Percentiles rank a stretch among this genome's conserved stretches.
phyloP scores from a whole-genome alignment of 2,888 invertebrate species.

The Aphodius sticticus region DNA sequence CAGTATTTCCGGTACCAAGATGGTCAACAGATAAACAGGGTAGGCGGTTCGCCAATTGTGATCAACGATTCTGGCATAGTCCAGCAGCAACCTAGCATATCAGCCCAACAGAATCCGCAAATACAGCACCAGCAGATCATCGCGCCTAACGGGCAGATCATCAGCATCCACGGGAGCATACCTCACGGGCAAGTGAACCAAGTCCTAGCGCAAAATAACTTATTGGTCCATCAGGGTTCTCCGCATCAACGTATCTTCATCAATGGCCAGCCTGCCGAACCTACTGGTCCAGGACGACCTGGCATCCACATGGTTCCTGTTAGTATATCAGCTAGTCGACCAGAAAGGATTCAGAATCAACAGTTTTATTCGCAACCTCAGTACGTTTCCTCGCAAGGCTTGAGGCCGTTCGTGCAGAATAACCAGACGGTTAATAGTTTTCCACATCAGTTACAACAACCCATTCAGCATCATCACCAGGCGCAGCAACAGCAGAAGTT shows the following conservation, averaged over 20 bases:
- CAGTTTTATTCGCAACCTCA: slow-evolving; percentile 47
- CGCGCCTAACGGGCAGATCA: slow-evolving; percentile 68
- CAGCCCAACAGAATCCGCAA: slow-evolving; percentile 45
- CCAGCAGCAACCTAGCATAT: slow-evolving; percentile 53
- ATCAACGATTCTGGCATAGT: slow-evolving; percentile 53
- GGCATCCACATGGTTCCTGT: slow-evolving; percentile 54
- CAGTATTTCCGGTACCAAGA: slow-evolving; percentile 56
- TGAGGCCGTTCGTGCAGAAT: slow-evolving; percentile 50
- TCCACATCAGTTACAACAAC: slow-evolving; percentile 45
- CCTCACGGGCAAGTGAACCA: slow-evolving; percentile 40
- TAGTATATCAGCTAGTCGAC: slow-evolving; percentile 46
- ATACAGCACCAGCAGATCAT: slow-evolving; percentile 59
- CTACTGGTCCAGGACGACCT: slow-evolving; percentile 58
- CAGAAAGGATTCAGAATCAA: slow-evolving; percentile 38
- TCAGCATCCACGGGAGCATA: slow-evolving; percentile 64
- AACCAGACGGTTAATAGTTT: slow-evolving; percentile 43
- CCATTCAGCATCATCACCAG: slow-evolving; percentile 49
- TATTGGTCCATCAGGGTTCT: slow-evolving; percentile 41
- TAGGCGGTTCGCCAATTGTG: slow-evolving; percentile 50
- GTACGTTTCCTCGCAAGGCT: slow-evolving; percentile 52
- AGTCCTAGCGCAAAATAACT: slow-evolving; percentile 36
- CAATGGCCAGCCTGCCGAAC: slow-evolving; percentile 55
- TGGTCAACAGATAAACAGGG: slow-evolving; percentile 51
- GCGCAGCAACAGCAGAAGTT: slow-evolving; percentile 50
- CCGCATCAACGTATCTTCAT: slow-evolving; percentile 56